Base-by-base conservation (phyloP, 2,797 vertebrate genomes). In the Falco naumanni region DNA sequence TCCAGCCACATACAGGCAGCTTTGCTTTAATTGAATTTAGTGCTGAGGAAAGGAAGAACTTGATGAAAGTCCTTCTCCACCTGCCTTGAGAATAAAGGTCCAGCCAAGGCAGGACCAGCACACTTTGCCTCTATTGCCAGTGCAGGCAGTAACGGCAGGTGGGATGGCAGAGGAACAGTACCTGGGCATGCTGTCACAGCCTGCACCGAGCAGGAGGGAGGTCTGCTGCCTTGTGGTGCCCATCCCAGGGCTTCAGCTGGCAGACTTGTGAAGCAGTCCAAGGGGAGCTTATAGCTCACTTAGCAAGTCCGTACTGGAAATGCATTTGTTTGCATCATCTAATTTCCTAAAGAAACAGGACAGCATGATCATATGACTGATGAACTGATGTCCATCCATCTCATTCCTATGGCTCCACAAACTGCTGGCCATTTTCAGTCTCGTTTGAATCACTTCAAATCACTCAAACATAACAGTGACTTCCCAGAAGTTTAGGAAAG, bases 21-120 rank as follows among this genome's bases (percentile, higher is more conserved):
- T 87, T 89, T 63, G 37, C 74, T 93, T 90, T 87, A 91, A 88
- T 34, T 84, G 70, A 95, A 75, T 95, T 86, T 79, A 70, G 66
- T 89, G 83, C 28, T 1, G 1, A 33, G 29, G 66, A 90, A 93
- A 84, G 63, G 15, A 84, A 89, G 60, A 87, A 82, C 24, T 66
- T 51, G 28, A 45, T 66, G 70, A 90, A 79, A 75, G 20, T 51
- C 39, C 21, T 89, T 89, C 57, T 87, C 25, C 25, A 29, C 10
- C 16, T 82, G 19, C 78, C 53, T 90, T 59, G 31, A 66, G 65
- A 91, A 41, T 33, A 82, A 92, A 78, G 18, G 39, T 76, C 34
- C 76, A 41, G 12, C 59, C 61, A 59, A 66, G 39, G 61, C 79
- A 93, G 76, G 57, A 54, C 9, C 48, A 80, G 48, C 47, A 53